A percentile compares a stretch with the other conserved stretches of the same genome.
phyloP scores from a whole-genome alignment of 92 coral and sea anemone species.

The Porites divaricata region DNA sequence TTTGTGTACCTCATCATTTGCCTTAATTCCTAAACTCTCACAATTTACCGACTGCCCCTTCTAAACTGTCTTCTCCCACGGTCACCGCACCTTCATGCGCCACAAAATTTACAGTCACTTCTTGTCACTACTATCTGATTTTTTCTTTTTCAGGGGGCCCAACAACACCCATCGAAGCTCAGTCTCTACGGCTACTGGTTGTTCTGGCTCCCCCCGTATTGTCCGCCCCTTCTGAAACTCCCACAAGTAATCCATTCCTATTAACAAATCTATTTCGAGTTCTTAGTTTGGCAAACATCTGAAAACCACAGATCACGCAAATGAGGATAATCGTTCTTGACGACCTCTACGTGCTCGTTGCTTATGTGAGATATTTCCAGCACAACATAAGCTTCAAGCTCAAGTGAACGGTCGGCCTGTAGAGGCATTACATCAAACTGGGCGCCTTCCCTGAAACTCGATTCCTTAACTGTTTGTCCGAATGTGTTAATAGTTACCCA shows the following conservation, averaged over 20 bases:
- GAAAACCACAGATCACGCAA: too few relatives aligned
- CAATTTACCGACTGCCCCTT: constrained; percentile 38
- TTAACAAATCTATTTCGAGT: too few relatives aligned
- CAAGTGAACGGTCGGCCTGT: constrained; percentile 20
- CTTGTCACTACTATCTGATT: constrained; percentile 30
- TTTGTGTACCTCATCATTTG: constrained; percentile 36
- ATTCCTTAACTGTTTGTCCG: constrained; percentile 18
- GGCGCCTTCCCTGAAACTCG: constrained; percentile 44
- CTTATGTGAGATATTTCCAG: constrained; percentile 55
- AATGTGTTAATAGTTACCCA: constrained; percentile 54
- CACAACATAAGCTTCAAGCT: constrained; percentile 63
- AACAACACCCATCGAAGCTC: constrained; percentile 51
- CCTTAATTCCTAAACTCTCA: constrained; percentile 64
- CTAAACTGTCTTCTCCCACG: constrained; percentile 9
- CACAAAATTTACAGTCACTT: too few relatives aligned
- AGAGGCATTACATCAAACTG: constrained; percentile 36
- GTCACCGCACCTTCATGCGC: background rate
- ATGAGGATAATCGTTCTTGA: too few relatives aligned
- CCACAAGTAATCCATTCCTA: constrained; percentile 70
- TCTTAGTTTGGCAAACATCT: too few relatives aligned
- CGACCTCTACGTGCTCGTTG: constrained; percentile 23
- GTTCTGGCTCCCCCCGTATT: constrained; percentile 41
- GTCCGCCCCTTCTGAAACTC: constrained; percentile 33
- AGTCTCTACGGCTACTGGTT: constrained; percentile 46
- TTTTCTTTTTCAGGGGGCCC: constrained; percentile 19